Evolutionary conservation across 2,888 invertebrate species (phyloP).

Genomic region (Callyntrura guangdongensis): DNA sequence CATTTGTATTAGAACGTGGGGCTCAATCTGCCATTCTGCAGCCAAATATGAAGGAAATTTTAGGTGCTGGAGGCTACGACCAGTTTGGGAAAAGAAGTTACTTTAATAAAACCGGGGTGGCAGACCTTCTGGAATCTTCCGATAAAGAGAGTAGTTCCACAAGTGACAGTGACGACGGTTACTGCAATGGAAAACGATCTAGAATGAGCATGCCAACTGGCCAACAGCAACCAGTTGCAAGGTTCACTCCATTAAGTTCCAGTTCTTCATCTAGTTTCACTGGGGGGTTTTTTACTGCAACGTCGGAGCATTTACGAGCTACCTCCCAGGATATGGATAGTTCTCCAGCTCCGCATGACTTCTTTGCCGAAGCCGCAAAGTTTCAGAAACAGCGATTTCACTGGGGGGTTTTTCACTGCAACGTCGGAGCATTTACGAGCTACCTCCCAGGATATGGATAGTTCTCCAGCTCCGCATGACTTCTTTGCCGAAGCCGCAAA

Average conservation of each 20-base stretch:
- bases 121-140: slow-evolving; percentile 44
- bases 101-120: slow-evolving; percentile 28
- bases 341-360: neutral
- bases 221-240: neutral
- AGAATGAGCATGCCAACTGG: slow-evolving; percentile 47
- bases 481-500: slow-evolving; percentile 24
- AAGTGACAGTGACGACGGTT: slow-evolving; percentile 61
- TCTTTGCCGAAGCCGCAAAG: slow-evolving; percentile 23
- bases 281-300: neutral
- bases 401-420: too few species aligned
- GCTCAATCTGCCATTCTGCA: neutral
- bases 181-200: slow-evolving; percentile 26
- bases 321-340: neutral
- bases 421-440: neutral
- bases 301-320: neutral
- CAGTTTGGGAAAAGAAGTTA: slow-evolving; percentile 23
- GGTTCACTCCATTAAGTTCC: neutral
- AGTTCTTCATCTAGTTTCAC: neutral
- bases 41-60: neutral
- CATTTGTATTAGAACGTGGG: neutral
- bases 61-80: neutral
- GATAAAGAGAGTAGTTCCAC: slow-evolving; percentile 63
- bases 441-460: neutral
- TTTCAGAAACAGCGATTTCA: slow-evolving; percentile 78
- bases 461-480: neutral